Percentiles rank a stretch among this genome's conserved stretches.
phyloP scores from a whole-genome alignment of 2,888 invertebrate genomes.

The Pyrgus malvae region DNA sequence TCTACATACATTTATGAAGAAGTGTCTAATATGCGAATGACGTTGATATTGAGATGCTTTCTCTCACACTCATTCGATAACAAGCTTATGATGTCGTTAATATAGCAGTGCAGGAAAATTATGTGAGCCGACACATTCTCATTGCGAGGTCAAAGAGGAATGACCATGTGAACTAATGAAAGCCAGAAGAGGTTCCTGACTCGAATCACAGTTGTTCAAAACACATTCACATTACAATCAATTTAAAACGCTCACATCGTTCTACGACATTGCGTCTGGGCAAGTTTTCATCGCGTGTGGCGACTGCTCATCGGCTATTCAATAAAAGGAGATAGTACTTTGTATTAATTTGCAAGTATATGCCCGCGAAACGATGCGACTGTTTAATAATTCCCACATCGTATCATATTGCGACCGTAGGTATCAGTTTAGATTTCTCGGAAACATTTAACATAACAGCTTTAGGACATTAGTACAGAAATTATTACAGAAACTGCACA shows the following conservation, averaged over 20 bases:
- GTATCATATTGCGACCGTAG: constrained; percentile 23
- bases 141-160: constrained; percentile 74
- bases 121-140: constrained; percentile 47
- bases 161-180: constrained; percentile 74
- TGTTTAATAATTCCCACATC: constrained; percentile 25
- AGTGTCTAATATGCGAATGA: neutral
- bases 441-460: constrained; percentile 20
- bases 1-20: too few relatives aligned
- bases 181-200: constrained; percentile 63
- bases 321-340: constrained; percentile 51
- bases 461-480: constrained; percentile 20
- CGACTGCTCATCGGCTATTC: constrained; percentile 57
- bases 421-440: constrained; percentile 22
- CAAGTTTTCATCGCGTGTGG: constrained; percentile 66
- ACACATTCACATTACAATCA: constrained; percentile 75
- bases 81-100: constrained; percentile 59
- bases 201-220: constrained; percentile 71
- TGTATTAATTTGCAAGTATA: constrained; percentile 30
- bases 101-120: constrained; percentile 49
- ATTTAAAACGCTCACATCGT: constrained; percentile 68
- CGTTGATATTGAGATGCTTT: constrained; percentile 11
- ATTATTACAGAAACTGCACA: constrained; percentile 15
- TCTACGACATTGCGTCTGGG: constrained; percentile 64
- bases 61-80: constrained; percentile 17
- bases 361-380: constrained; percentile 21